Evolutionary conservation across 2,113 vertebrate genomes (phyloP), one percentile per base, ranked within the genome.

Genomic region (Lota lota): DNA sequence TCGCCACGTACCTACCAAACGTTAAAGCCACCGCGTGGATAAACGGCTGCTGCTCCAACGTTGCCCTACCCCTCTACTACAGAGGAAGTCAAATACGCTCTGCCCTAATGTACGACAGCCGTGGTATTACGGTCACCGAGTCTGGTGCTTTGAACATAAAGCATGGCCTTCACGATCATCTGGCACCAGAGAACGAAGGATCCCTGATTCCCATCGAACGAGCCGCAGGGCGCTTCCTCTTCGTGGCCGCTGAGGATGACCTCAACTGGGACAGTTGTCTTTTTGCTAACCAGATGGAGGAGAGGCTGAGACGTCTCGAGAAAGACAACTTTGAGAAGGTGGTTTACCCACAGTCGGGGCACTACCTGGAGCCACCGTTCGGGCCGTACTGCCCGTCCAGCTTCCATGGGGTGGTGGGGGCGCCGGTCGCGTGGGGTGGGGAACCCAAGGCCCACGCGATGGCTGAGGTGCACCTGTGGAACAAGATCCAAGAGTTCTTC

Each of bases 171-270:
- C 0, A 68, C 0, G 74, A 91, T 71, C 87, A 86, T 0, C 56
- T n/a, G 0, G 85, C 89, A 3, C 85, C 89, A 54, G 79, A 83
- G 1, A 90, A 90, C 71, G 76, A 76, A 66, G 33, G 7, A 17
- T 80, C 74, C 15, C 75, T 90, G 66, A 68, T 94, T 69, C 93
- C 93, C 0, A 21, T 91, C 8, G 91, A 94, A 76, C 83, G 8
- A n/a, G 91, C 92, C 2, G 54, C 0, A 0, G 86, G 87, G 15
- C 85, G 72, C 14, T 89, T 93, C 76, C 91, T 94, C 1, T 88
- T 94, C n/a, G 61, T 89, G 15, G 86, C 61, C 0, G 83, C 91
- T 0, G 82, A 85, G 69, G 91, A 93, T 50, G 93, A 94, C 80
- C 83, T 5, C 14, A 91, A 88, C 84, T 93, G 87, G 91, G 87